These are phyloP conservation scores for Orientallactaga sibirica DNA, from an alignment of 2,797 vertebrate species.

Conservation along the genomic window DNA sequence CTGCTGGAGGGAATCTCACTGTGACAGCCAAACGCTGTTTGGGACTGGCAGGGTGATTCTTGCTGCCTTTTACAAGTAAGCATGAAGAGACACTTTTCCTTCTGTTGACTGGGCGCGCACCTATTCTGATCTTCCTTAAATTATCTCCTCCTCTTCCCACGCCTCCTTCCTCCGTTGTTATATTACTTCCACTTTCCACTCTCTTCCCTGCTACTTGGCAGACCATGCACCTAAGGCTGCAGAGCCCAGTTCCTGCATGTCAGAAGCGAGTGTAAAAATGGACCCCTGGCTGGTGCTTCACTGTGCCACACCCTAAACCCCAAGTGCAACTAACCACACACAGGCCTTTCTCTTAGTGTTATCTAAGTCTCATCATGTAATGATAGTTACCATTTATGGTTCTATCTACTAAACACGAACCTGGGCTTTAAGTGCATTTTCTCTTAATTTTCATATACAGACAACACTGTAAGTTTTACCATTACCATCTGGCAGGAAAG, in stretches of 20 bases:
- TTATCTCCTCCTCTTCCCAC: not conserved
- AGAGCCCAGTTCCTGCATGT: not conserved
- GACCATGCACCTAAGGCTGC: not conserved
- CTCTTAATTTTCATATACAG: conserved; percentile 56
- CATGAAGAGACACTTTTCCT: not conserved
- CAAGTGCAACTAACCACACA: not conserved
- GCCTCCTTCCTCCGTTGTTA: not conserved
- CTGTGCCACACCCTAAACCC: not conserved
- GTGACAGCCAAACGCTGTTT: conserved; percentile 38
- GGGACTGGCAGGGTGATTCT: not conserved
- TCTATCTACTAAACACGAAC: not conserved
- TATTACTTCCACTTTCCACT: not conserved
- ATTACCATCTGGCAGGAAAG: conserved; percentile 9
- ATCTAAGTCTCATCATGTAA: not conserved
- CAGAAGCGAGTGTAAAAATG: conserved; percentile 8
- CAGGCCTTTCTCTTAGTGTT: conserved; percentile 26
- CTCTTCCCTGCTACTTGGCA: not conserved
- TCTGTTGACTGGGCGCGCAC: conserved; percentile 8
- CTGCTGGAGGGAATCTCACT: conserved; percentile 39
- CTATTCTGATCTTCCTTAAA: conserved; percentile 16
- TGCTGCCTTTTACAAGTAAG: not conserved
- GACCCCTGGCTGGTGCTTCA: conserved; percentile 13
- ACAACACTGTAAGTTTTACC: not conserved
- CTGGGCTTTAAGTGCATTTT: conserved; percentile 42
- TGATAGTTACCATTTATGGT: not conserved